These are phyloP conservation scores for Manduca sexta DNA, from an alignment of 1,140 invertebrate species.

Conservation along the genomic window DNA sequence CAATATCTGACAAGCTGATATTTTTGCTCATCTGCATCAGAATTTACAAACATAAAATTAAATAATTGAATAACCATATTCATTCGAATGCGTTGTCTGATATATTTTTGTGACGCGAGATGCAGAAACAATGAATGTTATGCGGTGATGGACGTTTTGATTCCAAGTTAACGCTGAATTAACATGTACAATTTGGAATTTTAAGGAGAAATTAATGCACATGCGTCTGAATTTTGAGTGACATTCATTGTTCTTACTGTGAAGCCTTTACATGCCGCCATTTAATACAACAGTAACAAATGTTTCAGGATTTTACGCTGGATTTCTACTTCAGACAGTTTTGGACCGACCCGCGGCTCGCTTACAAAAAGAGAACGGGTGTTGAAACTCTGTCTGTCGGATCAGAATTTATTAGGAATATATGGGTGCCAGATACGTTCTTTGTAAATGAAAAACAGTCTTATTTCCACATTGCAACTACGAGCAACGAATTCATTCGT, in stretches of 20 bases:
- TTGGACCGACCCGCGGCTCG: conserved; percentile 94
- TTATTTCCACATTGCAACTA: conserved; percentile 97
- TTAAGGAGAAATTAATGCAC: not conserved
- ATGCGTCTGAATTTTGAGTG: not conserved
- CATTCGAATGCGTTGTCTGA: not conserved
- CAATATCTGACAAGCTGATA: too few relatives aligned
- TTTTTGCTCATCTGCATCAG: too few relatives aligned
- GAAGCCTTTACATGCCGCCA: not conserved
- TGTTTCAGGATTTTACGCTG: conserved; percentile 91
- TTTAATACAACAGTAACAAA: conserved; percentile 5
- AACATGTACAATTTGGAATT: conserved; percentile 2
- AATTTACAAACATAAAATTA: too few relatives aligned
- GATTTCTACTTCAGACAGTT: conserved; percentile 98
- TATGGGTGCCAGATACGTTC: conserved; percentile 98
- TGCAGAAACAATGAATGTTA: conserved; percentile 8
- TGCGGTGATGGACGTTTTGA: conserved; percentile 3
- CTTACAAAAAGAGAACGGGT: conserved; percentile 86
- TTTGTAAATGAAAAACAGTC: conserved; percentile 98
- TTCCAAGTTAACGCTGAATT: not conserved
- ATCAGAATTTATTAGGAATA: conserved; percentile 95
- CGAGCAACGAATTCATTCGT: conserved; percentile 97
- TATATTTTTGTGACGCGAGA: not conserved
- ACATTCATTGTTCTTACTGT: conserved; percentile 11
- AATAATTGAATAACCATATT: too few relatives aligned
- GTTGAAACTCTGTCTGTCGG: conserved; percentile 90